These are phyloP conservation scores for Caracal caracal DNA, from an alignment of 2,113 vertebrate species.

Conservation along the genomic window DNA sequence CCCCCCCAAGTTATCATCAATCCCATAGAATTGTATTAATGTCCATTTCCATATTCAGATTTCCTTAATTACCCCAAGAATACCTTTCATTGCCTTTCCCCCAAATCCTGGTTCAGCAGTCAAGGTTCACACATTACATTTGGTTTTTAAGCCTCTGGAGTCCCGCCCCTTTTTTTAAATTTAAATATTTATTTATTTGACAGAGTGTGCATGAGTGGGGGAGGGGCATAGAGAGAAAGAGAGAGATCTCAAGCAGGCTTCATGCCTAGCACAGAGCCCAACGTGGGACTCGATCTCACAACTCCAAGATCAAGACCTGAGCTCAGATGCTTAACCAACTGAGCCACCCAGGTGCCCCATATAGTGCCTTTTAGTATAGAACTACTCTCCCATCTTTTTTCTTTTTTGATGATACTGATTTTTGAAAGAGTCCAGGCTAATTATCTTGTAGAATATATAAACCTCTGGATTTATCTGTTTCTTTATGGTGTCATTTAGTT, in stretches of 20 bases:
- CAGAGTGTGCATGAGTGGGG: no score
- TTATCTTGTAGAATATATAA: not conserved
- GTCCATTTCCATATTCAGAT: not conserved
- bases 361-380: not conserved
- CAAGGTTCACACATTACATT: not conserved
- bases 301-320: no score
- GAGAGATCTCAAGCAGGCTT: no score
- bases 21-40: not conserved
- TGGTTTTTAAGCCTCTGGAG: not conserved
- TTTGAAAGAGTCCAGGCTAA: not conserved
- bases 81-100: not conserved
- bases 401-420: not conserved
- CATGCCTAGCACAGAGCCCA: no score
- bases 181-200: no score
- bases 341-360: not conserved
- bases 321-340: no score
- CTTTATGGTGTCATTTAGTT: not conserved
- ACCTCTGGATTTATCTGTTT: not conserved
- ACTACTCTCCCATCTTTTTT: not conserved
- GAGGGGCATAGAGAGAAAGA: no score
- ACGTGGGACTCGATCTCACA: no score
- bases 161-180: no score
- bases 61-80: not conserved
- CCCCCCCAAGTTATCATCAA: not conserved
- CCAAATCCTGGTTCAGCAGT: not conserved